Evolutionary conservation across 2,888 invertebrate genomes (phyloP).

Genomic region (Uropetala carovei): DNA sequence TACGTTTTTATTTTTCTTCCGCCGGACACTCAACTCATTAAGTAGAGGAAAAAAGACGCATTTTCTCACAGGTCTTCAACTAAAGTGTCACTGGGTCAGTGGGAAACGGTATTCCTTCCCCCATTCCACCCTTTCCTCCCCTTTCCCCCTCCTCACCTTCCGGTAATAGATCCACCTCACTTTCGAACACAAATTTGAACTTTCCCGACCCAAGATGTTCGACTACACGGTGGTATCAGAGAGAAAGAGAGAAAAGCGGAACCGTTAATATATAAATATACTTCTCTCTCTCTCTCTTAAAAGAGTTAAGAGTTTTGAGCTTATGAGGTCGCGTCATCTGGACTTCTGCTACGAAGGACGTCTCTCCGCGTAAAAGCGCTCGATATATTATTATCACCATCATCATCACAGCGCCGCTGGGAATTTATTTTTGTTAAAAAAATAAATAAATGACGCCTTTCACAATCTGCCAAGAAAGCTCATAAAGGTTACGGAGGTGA

Average conservation of each 20-base stretch:
- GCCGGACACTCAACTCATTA: constrained; percentile 2
- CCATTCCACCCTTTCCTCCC: neutral
- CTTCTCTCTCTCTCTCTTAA: neutral
- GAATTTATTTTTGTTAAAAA: too few relatives aligned
- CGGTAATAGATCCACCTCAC: constrained; percentile 6
- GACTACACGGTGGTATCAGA: neutral
- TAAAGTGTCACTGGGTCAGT: constrained; percentile 47
- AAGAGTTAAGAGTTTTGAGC: neutral
- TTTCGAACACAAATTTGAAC: constrained; percentile 29
- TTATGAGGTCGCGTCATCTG: constrained; percentile 49
- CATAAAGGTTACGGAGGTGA: too few relatives aligned
- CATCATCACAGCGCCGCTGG: too few relatives aligned
- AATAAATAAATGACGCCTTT: too few relatives aligned
- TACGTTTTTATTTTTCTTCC: too few relatives aligned
- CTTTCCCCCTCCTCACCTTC: neutral
- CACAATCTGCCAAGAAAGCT: too few relatives aligned
- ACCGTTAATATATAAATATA: neutral
- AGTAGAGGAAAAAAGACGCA: neutral
- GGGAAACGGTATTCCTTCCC: constrained; percentile 11
- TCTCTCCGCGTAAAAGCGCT: too few relatives aligned
- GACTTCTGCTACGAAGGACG: neutral
- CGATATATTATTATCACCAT: too few relatives aligned
- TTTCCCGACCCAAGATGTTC: neutral
- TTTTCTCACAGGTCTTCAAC: constrained; percentile 24
- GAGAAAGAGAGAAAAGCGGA: neutral